Evolutionary conservation across 2,888 invertebrate genomes (phyloP), one percentile per base, ranked within the genome.

Genomic region (Aproaerema taeniolella): DNA sequence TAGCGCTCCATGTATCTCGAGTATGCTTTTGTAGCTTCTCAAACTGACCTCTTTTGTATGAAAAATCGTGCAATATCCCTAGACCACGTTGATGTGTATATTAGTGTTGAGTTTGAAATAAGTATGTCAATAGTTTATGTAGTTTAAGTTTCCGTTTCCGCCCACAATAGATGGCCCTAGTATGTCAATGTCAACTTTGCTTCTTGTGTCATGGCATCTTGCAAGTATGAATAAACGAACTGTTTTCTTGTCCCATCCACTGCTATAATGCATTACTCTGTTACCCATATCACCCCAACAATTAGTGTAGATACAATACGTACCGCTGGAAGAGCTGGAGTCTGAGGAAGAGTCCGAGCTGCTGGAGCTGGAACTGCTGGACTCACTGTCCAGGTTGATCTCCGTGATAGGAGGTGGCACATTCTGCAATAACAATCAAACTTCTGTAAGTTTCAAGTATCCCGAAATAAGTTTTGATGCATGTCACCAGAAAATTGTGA

Each of bases 391-490:
- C 34, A 81, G 50, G 25, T 70, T 79, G 47, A 86, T 80, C 47
- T 81, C 78, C 2, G 78, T 65, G 15, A 73, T 58, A 1, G 71
- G 68, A 0, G 79, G 72, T 14, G 78, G 80, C 8, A 79, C 68
- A 57, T 82, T 82, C 87, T 87, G 61, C 4, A 65, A 60, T 9
- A 20, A 20, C 7, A 20, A 20, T 20, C 20, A 4, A 20, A 20
- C n/a, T 20, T 20, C 20, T 20, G 4, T 20, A 20, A n/a, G n/a
- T n/a, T n/a, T n/a, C n/a, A n/a, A n/a, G n/a, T n/a, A n/a, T n/a
- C n/a, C n/a, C n/a, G n/a, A 20, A 20, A 6, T 20, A 8, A 20
- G 20, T 20, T 20, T 6, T 6, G 20, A 20, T 8, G 8, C 8
- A 20, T 6, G 8, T 20, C 4, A 20, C 4, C 20, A 20, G 8